Evolutionary conservation across 2,888 invertebrate genomes (phyloP).

Genomic region (Lysandra coridon): DNA sequence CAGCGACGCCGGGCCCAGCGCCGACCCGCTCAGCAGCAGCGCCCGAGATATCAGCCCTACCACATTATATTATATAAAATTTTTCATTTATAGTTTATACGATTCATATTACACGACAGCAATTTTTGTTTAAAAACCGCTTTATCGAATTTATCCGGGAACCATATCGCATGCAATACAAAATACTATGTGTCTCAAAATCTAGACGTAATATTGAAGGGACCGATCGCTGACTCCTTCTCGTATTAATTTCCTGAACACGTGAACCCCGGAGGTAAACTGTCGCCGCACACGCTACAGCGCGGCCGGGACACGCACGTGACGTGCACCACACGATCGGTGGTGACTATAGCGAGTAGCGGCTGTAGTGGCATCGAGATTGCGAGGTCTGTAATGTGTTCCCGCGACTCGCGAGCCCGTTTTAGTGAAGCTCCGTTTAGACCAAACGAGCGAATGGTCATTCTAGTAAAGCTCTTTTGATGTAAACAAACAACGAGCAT

Average conservation of each 20-base stretch:
- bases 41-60: constrained; percentile 87
- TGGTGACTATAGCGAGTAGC: background rate
- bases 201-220: background rate
- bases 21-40: constrained; percentile 88
- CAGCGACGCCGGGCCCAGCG: constrained; percentile 88
- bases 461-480: no score
- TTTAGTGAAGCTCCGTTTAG: no score
- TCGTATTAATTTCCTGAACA: constrained; percentile 5
- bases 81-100: no score
- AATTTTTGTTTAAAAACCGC: no score
- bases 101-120: no score
- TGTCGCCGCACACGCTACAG: constrained; percentile 6
- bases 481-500: no score
- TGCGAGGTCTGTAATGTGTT: background rate
- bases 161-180: background rate
- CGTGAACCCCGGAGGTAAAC: background rate
- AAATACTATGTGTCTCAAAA: background rate
- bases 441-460: no score
- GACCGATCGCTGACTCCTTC: background rate
- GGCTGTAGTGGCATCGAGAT: background rate
- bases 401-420: no score
- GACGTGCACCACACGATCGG: background rate
- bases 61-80: background rate
- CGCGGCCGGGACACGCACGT: background rate
- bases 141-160: no score